phyloP scores from a whole-genome alignment of 37 sponge, comb jelly and placozoan species.

The Hormiphora californensis region DNA sequence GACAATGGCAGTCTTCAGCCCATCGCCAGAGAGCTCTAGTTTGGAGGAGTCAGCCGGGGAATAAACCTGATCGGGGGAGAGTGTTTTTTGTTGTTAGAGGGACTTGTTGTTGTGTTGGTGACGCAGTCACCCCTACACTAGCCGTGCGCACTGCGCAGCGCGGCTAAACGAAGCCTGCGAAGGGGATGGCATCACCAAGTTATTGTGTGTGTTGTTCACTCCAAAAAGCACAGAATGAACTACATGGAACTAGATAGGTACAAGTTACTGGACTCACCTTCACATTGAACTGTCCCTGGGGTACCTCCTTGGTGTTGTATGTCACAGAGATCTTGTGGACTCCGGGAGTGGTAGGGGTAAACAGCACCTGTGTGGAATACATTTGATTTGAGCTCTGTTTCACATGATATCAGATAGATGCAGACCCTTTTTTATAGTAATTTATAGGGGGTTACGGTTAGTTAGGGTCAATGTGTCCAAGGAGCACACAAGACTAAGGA shows the following conservation, averaged over 20 bases:
- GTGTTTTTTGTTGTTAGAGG: no score
- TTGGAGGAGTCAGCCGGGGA: conserved; percentile 5
- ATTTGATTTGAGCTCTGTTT: no score
- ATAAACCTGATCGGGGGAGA: neutral
- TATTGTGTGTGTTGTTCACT: neutral
- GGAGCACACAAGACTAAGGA: no score
- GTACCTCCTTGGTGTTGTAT: conserved; percentile 52
- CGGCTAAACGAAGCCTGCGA: neutral
- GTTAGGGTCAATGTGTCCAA: no score
- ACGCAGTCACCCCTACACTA: no score
- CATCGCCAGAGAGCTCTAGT: conserved; percentile 53
- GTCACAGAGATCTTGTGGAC: conserved; percentile 18
- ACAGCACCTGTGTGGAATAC: conserved; percentile 7
- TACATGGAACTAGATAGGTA: conserved; percentile 58
- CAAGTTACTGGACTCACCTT: conserved; percentile 58
- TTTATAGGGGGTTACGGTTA: no score
- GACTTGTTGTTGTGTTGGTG: no score
- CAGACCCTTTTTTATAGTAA: no score
- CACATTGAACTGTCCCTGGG: conserved; percentile 71
- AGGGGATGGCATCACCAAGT: neutral
- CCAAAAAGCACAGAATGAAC: conserved; percentile 60
- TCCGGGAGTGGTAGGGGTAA: neutral
- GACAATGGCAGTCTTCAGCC: conserved; percentile 47
- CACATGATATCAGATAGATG: no score
- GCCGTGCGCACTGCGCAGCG: no score